These are phyloP conservation scores for Pherbina coryleti DNA, from an alignment of 2,888 invertebrate species.

Conservation along the genomic window DNA sequence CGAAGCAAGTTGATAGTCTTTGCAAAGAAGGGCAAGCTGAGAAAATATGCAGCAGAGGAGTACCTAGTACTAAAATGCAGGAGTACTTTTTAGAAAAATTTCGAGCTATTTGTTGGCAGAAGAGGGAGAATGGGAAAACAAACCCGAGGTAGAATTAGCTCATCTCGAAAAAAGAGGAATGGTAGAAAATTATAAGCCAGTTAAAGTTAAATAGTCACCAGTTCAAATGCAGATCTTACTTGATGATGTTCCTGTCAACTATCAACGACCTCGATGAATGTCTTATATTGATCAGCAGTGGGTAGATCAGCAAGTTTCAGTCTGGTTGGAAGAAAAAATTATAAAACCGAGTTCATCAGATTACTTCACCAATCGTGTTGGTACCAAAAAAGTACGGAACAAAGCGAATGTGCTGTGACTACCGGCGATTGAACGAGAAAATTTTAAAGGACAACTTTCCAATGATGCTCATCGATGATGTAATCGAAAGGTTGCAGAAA, in stretches of 20 bases:
- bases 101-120: not conserved
- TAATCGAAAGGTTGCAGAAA: conserved; percentile 30
- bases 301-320: not conserved
- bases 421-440: conserved; percentile 11
- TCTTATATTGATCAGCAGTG: not conserved
- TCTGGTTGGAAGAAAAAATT: conserved; percentile 26
- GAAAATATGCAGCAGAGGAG: not conserved
- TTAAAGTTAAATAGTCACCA: not conserved
- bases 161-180: too few species aligned
- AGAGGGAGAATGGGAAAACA: not conserved
- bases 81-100: not conserved
- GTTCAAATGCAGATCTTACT: conserved; percentile 7
- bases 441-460: conserved; percentile 32
- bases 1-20: not conserved
- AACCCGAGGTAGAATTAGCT: not conserved
- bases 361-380: conserved; percentile 52
- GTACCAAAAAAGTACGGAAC: conserved; percentile 47
- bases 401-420: conserved; percentile 55
- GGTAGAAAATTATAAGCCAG: not conserved
- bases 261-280: not conserved
- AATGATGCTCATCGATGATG: conserved; percentile 28
- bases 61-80: not conserved
- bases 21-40: not conserved
- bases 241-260: not conserved
- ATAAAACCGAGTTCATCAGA: conserved; percentile 44